phyloP scores from a whole-genome alignment of 1,140 invertebrate genomes.

The Drosophila ohnishii region DNA sequence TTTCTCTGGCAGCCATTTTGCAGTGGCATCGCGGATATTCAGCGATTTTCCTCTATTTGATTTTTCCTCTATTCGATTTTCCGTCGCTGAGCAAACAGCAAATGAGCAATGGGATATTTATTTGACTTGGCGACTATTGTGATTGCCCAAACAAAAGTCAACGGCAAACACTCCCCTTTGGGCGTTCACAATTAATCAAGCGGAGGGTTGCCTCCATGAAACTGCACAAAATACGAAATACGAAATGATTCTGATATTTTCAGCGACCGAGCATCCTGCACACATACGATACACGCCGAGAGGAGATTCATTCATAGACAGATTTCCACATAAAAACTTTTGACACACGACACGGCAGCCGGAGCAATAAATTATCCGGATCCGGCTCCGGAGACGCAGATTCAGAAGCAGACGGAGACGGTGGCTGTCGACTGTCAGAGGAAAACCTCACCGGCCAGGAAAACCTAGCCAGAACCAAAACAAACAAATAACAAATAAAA shows the following conservation, averaged over 20 bases:
- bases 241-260: slow-evolving; percentile 72
- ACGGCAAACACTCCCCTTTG: slow-evolving; percentile 57
- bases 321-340: slow-evolving; percentile 77
- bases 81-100: slow-evolving; percentile 49
- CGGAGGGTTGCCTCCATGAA: slow-evolving; percentile 54
- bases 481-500: slow-evolving; percentile 42
- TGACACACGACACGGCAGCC: slow-evolving; percentile 78
- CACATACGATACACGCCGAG: slow-evolving; percentile 21
- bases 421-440: slow-evolving; percentile 43
- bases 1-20: slow-evolving; percentile 59
- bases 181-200: slow-evolving; percentile 70
- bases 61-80: slow-evolving; percentile 1
- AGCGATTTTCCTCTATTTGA: neutral
- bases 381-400: slow-evolving; percentile 25
- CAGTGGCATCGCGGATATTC: slow-evolving; percentile 42
- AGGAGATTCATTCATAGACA: slow-evolving; percentile 73
- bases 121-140: slow-evolving; percentile 55
- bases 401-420: slow-evolving; percentile 12
- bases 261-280: slow-evolving; percentile 37
- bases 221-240: slow-evolving; percentile 54
- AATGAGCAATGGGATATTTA: slow-evolving; percentile 45
- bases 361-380: slow-evolving; percentile 74
- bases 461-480: slow-evolving; percentile 70
- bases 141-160: slow-evolving; percentile 65
- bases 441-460: slow-evolving; percentile 38